Conservation (phyloP, 1,140 invertebrate genomes). For the Tetraneura akinire region DNA sequence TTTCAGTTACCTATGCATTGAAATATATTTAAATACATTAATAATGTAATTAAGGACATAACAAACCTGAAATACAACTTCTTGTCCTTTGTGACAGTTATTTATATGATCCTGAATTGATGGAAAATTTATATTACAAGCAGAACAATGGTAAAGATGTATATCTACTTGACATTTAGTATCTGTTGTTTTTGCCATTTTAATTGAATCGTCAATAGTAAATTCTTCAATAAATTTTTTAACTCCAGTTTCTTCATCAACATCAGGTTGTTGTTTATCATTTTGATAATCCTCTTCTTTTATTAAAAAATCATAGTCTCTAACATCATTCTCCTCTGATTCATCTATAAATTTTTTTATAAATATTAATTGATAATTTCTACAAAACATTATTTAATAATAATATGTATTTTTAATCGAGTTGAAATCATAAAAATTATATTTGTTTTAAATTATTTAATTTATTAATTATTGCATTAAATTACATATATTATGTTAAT, state of each 20-base stretch:
- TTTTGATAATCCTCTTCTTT: constrained; percentile 38
- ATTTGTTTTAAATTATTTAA: too few relatives aligned
- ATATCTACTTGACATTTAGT: neutral
- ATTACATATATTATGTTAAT: too few relatives aligned
- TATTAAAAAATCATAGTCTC: constrained; percentile 14
- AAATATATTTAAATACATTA: neutral
- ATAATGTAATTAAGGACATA: neutral
- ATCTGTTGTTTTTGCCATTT: neutral
- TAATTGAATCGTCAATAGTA: constrained; percentile 9
- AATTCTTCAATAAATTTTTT: constrained; percentile 50
- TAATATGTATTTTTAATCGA: too few relatives aligned
- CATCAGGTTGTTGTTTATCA: neutral
- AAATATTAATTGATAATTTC: too few relatives aligned
- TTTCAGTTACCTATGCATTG: constrained; percentile 5
- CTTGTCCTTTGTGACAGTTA: constrained; percentile 38
- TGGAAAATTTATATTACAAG: constrained; percentile 43
- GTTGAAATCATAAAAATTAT: too few relatives aligned
- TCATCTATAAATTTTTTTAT: neutral
- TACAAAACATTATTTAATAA: too few relatives aligned
- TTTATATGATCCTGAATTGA: constrained; percentile 32
- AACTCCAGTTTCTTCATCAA: constrained; percentile 23
- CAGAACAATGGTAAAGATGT: constrained; percentile 36
- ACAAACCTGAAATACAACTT: constrained; percentile 38
- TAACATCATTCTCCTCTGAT: neutral
- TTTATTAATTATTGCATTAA: too few relatives aligned